Base-by-base conservation (phyloP, 2,113 vertebrate genomes). In the Ailuropoda melanoleuca region DNA sequence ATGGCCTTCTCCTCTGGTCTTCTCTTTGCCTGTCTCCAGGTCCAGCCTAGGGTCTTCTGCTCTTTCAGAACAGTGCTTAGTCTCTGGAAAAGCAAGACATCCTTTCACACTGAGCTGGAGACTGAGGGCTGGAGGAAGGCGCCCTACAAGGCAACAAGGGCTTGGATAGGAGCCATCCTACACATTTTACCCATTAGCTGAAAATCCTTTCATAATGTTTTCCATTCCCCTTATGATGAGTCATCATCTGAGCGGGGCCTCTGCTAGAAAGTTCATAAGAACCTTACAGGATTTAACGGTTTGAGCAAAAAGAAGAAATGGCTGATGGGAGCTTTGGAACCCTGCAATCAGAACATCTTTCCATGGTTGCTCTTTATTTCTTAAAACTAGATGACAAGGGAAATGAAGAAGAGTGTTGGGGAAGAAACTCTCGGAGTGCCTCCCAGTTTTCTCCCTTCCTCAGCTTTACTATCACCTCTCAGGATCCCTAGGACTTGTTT, bases 261-360 rank as follows among this genome's bases (percentile, higher is more conserved):
- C 34, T 86, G n/a, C n/a, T 72, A 93, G 87, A 84, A 96, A 58
- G 23, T 97, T 96, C 64, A 87, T 68, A 46, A 93, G 94, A 94
- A 84, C 12, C 84, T 74, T 55, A 72, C 3, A 56, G 53, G 84
- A 84, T 93, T 96, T 87, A 43, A 92, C 5, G 0, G 81, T 77
- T 78, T 93, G n/a, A 91, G 8, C 50, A 88, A 92, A 74, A 77
- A 95, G 93, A 98, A 95, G 50, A 75, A 96, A 97, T 12, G 60
- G 34, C n/a, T 66, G 37, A 68, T 26, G 88, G 93, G 50, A 97
- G 34, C 7, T 4, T 1, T 4, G 55, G 86, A 55, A 88, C 37
- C 8, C 68, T 46, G 43, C 8, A 92, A 19, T 50, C 64, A 96
- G 86, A 94, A 87, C 23, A 94, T 95, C 77, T 86, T 43, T 39